These are phyloP conservation scores for Balanococcus diminutus DNA, from an alignment of 2,888 invertebrate species.

Conservation along the genomic window DNA sequence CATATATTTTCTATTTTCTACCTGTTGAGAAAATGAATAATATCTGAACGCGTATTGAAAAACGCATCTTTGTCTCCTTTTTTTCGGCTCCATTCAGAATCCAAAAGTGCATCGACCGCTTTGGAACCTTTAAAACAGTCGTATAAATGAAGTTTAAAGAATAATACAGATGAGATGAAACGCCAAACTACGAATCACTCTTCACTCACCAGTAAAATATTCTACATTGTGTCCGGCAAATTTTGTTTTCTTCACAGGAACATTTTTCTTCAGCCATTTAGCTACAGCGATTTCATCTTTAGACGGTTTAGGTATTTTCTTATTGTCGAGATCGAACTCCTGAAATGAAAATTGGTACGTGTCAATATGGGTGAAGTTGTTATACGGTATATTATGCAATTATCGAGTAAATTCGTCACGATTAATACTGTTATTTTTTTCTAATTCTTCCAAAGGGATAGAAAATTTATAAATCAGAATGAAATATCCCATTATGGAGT, in stretches of 20 bases:
- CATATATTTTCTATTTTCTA: conserved; percentile 59
- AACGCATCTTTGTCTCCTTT: conserved; percentile 70
- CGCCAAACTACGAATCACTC: neutral
- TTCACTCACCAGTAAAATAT: conserved; percentile 83
- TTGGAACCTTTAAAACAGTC: conserved; percentile 68
- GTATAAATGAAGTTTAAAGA: neutral
- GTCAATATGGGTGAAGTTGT: neutral
- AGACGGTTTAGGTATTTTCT: conserved; percentile 71
- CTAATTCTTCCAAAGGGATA: no score
- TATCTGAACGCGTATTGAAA: conserved; percentile 82
- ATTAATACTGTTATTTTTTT: no score
- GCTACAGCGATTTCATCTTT: conserved; percentile 93
- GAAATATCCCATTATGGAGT: neutral
- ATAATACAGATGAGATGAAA: neutral
- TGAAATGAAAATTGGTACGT: conserved; percentile 59
- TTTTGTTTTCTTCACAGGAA: conserved; percentile 93
- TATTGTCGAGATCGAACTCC: conserved; percentile 58
- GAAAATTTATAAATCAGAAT: neutral
- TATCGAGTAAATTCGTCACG: neutral
- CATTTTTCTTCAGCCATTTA: conserved; percentile 91
- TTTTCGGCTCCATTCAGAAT: conserved; percentile 83
- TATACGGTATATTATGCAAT: neutral
- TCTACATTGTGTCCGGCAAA: conserved; percentile 95
- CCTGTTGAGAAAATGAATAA: conserved; percentile 77
- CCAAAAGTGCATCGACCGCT: conserved; percentile 89